phyloP scores from a whole-genome alignment of 2,888 invertebrate species.

The Apotomis capreana region DNA sequence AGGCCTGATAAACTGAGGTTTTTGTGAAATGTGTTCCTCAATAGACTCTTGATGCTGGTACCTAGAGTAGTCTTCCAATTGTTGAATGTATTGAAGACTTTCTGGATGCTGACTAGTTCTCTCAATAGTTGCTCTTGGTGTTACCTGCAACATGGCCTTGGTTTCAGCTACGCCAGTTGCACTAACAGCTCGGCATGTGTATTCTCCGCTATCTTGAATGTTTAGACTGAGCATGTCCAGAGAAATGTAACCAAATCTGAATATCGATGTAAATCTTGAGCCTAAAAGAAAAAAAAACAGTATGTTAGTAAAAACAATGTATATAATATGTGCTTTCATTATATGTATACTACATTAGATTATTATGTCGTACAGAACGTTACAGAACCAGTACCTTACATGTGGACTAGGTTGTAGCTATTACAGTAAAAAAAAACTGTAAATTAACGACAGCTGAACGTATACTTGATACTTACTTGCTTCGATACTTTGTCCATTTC shows the following conservation, averaged over 20 bases:
- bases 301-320: conserved; percentile 6
- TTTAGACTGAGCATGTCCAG: conserved; percentile 94
- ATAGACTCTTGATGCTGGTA: conserved; percentile 93
- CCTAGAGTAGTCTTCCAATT: conserved; percentile 94
- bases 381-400: no score
- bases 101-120: conserved; percentile 95
- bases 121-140: conserved; percentile 92
- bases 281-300: conserved; percentile 82
- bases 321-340: no score
- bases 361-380: no score
- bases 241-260: conserved; percentile 99
- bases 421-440: background rate
- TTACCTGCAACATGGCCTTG: conserved; percentile 90
- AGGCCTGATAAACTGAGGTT: conserved; percentile 94
- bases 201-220: conserved; percentile 94
- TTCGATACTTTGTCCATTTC: conserved; percentile 95
- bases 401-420: no score
- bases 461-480: conserved; percentile 87
- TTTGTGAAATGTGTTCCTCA: conserved; percentile 91
- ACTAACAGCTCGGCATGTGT: conserved; percentile 94
- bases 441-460: background rate
- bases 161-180: conserved; percentile 94
- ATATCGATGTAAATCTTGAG: conserved; percentile 96
- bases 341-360: no score
- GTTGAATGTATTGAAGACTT: conserved; percentile 94